Base-by-base conservation (phyloP, 1,140 invertebrate species). In the Drosophila bocqueti region DNA sequence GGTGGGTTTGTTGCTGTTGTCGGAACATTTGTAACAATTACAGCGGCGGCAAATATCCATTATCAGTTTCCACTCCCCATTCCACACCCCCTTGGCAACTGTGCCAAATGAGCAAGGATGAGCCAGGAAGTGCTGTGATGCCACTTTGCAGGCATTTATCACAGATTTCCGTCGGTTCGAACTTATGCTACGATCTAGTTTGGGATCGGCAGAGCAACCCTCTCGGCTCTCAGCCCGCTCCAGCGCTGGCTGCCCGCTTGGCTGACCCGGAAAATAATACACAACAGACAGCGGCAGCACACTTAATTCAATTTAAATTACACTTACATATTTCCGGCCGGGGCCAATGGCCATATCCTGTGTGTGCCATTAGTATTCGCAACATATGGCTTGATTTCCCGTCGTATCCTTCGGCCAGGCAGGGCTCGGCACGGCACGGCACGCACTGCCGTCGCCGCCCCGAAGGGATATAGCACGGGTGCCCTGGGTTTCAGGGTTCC, bases 221-320 rank as follows among this genome's bases (percentile, higher is more conserved):
- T 60, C 67, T 9, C 26, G 5, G 26, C 26, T 29, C 5, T 5
- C 26, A 0, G 50, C 45, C 7, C 45, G 50, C 24, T 24, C 24
- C 24, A 24, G 24, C 24, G 24, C 78, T 43, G 24, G 16, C 26
- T 54, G 34, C 18, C 34, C 54, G 54, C 54, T 57, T 40, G 36
- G 21, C 54, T 57, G 36, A 57, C 54, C 54, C 66, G 79, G 79
- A 78, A 83, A 75, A 69, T 61, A 75, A 67, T 29, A 69, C 43
- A 50, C 46, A 43, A n/a, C 54, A 55, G 52, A 16, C 47, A 50
- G 24, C 24, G 21, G 26, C 36, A 71, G 26, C 43, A 71, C 85
- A 90, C 85, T 85, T 91, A 91, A 91, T 91, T 91, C 89, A 91
- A 91, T 91, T 91, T 91, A 91, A 91, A 91, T 91, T 91, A 91